These are phyloP conservation scores for Andrena trimmerana DNA, from an alignment of 2,888 invertebrate genomes.

Conservation along the genomic window DNA sequence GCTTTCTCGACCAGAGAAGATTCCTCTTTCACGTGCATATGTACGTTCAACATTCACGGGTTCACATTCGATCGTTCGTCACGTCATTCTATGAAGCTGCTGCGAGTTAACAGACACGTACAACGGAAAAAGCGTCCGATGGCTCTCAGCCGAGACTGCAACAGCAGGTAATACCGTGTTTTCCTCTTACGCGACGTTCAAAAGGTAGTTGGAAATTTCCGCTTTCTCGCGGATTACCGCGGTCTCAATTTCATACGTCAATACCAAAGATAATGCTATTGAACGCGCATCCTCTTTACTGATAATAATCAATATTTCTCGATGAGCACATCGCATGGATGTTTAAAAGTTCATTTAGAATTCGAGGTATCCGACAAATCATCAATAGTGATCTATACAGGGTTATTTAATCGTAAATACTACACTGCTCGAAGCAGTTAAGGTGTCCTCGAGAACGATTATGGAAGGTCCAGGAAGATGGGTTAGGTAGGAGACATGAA, in stretches of 20 bases:
- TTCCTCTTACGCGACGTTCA: not conserved
- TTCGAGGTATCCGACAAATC: too few species aligned
- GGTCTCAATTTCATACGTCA: not conserved
- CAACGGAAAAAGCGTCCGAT: not conserved
- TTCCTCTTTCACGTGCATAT: constrained; percentile 3
- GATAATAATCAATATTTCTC: too few species aligned
- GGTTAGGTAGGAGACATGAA: too few species aligned
- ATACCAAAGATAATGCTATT: too few species aligned
- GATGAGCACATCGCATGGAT: too few species aligned
- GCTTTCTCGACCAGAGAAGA: constrained; percentile 8
- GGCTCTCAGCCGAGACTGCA: not conserved
- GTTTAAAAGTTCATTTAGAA: too few species aligned
- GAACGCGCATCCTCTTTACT: too few species aligned
- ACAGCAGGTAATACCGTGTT: not conserved
- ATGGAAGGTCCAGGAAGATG: too few species aligned
- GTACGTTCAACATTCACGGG: not conserved
- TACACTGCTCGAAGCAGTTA: too few species aligned
- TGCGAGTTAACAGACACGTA: not conserved
- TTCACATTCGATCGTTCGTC: not conserved
- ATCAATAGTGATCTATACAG: too few species aligned
- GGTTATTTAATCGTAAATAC: too few species aligned
- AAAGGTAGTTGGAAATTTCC: not conserved
- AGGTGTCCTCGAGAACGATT: too few species aligned
- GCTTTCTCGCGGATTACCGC: not conserved
- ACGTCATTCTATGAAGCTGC: not conserved